These are phyloP conservation scores for Antrozous pallidus DNA, from an alignment of 2,797 vertebrate genomes.

Conservation along the genomic window DNA sequence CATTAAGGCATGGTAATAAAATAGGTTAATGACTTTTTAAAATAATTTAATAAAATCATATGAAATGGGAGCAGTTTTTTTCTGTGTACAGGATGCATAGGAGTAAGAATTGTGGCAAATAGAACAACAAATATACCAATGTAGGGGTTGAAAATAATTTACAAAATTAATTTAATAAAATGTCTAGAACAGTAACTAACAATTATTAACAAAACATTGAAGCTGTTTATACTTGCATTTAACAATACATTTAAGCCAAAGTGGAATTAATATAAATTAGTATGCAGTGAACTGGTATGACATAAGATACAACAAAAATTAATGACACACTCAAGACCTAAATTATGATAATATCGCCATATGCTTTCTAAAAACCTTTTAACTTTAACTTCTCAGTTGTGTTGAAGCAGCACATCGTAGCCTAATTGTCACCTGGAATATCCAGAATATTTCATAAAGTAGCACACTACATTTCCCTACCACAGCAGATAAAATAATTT, in stretches of 20 bases:
- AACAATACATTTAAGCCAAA: slow-evolving; percentile 58
- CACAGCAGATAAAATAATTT: slow-evolving; percentile 53
- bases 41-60: slow-evolving; percentile 54
- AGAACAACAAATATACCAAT: slow-evolving; percentile 33
- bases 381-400: neutral
- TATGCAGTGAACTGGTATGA: slow-evolving; percentile 16
- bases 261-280: slow-evolving; percentile 56
- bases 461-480: neutral
- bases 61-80: neutral
- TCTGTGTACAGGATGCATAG: neutral
- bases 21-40: slow-evolving; percentile 22
- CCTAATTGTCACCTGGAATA: neutral
- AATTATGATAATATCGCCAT: neutral
- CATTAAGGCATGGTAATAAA: neutral
- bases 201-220: slow-evolving; percentile 53
- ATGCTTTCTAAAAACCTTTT: neutral
- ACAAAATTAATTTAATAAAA: slow-evolving; percentile 71
- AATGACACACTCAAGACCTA: neutral
- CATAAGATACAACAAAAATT: slow-evolving; percentile 48
- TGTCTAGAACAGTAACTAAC: slow-evolving; percentile 31
- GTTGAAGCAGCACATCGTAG: neutral
- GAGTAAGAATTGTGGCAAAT: neutral
- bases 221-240: slow-evolving; percentile 13
- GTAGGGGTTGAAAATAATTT: slow-evolving; percentile 65
- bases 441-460: neutral